Evolutionary conservation across 1,140 invertebrate species (phyloP), one percentile per base, ranked within the genome.

Genomic region (Drosophila kanapiae): DNA sequence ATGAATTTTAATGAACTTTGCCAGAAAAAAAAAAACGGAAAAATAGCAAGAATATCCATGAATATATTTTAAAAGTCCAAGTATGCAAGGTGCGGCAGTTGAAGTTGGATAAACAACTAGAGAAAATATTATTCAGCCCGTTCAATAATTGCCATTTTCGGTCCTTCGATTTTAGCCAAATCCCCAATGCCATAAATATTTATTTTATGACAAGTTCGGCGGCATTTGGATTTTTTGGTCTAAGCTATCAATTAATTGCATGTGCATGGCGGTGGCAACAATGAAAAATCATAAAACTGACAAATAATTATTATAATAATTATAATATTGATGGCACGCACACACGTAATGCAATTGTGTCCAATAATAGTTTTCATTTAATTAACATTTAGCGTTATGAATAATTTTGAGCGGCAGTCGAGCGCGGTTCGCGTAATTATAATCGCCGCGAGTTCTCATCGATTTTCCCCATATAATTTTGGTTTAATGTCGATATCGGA

Each of bases 341-440:
- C 23, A 14, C 38, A 47, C 69, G 77, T 74, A 80, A 65, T 59
- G 47, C 69, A 71, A 72, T 72, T 72, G 69, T 51, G 58, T 67
- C 42, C 75, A 82, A 82, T 79, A 79, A 76, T 72, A 76, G 69
- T 64, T 54, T 71, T 70, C 80, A 88, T 86, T 86, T 86, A 87
- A 88, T 86, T 86, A 86, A 88, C 77, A 88, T 83, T 77, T 83
- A 77, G 76, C 23, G 79, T 79, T 87, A 80, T 86, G 80, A 85
- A 84, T 81, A 85, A 84, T 84, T 80, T 56, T 38, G 18, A 63
- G 62, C 51, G 58, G 57, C 62, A 68, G 54, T 37, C 31, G 29
- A 16, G 7, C 10, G 23, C 8, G n/a, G n/a, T 53, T 45, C 37
- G 35, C 31, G 16, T 47, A 59, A 53, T 45, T 77, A 56, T 49